These are phyloP conservation scores for Helleia helle DNA, from an alignment of 2,888 invertebrate genomes.

Conservation along the genomic window DNA sequence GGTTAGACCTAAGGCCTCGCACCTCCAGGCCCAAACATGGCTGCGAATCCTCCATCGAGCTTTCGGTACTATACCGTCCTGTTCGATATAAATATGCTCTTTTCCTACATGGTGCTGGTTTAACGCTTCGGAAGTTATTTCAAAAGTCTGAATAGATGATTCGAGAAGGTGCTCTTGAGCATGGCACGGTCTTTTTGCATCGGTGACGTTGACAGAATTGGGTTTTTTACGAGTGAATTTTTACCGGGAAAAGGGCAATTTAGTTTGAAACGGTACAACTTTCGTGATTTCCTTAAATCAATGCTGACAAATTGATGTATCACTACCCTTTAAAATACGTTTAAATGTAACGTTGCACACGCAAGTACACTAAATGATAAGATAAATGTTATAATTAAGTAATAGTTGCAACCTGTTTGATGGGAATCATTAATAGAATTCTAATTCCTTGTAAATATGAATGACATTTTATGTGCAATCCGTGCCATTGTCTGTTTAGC, in stretches of 20 bases:
- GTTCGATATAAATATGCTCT: constrained; percentile 24
- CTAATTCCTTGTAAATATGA: constrained; percentile 61
- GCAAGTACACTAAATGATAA: constrained; percentile 52
- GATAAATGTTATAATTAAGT: constrained; percentile 60
- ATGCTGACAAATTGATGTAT: constrained; percentile 21
- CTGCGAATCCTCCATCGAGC: constrained; percentile 38
- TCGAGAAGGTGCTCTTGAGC: constrained; percentile 27
- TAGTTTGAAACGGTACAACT: constrained; percentile 14
- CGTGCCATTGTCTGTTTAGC: constrained; percentile 72
- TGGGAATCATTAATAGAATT: constrained; percentile 56
- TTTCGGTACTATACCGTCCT: constrained; percentile 38
- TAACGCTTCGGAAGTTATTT: constrained; percentile 19
- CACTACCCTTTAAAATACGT: constrained; percentile 60
- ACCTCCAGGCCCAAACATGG: constrained; percentile 25
- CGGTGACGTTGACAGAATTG: background rate
- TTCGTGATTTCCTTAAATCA: constrained; percentile 10
- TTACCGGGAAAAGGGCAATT: constrained; percentile 22
- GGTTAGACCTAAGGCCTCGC: constrained; percentile 23
- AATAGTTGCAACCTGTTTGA: constrained; percentile 51
- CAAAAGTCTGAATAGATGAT: constrained; percentile 33
- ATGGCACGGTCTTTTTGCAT: constrained; percentile 38
- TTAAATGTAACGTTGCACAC: constrained; percentile 51
- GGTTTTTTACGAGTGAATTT: constrained; percentile 12
- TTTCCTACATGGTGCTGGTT: constrained; percentile 31
- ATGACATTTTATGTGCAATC: constrained; percentile 65